A percentile compares a stretch with the other conserved stretches of the same genome.
Evolutionary conservation across 2,888 invertebrate species (phyloP).

Genomic region (Resseliella maxima): DNA sequence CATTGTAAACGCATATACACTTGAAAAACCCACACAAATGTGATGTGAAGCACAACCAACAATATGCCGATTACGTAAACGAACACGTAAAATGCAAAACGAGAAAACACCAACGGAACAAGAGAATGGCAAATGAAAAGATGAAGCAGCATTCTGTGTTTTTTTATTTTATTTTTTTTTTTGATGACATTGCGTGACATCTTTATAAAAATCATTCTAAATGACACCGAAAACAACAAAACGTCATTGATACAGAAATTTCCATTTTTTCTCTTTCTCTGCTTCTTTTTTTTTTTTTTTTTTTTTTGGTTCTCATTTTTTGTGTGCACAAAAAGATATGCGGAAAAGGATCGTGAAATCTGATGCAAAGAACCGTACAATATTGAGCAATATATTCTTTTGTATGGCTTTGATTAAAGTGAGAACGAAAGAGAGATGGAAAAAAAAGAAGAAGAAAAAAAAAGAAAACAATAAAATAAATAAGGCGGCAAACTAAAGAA

Average conservation of each 20-base stretch:
- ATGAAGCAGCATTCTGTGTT: neutral
- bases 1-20: neutral
- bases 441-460: too few species aligned
- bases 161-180: neutral
- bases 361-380: neutral
- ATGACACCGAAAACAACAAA: neutral
- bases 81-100: neutral
- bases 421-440: too few species aligned
- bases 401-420: neutral
- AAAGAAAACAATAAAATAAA: conserved; percentile 5
- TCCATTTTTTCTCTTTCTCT: neutral
- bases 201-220: neutral
- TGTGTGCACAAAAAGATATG: neutral
- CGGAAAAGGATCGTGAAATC: neutral
- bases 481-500: neutral
- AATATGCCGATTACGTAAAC: neutral
- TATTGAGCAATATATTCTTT: neutral
- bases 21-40: neutral
- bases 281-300: too few species aligned
- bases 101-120: neutral
- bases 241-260: neutral
- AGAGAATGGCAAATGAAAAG: neutral
- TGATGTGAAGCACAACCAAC: neutral
- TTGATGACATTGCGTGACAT: neutral
- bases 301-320: neutral